Evolutionary conservation across 30 jellyfish, hydroid and myxozoan species (phyloP).

Genomic region (Phacellophora camtschatica): DNA sequence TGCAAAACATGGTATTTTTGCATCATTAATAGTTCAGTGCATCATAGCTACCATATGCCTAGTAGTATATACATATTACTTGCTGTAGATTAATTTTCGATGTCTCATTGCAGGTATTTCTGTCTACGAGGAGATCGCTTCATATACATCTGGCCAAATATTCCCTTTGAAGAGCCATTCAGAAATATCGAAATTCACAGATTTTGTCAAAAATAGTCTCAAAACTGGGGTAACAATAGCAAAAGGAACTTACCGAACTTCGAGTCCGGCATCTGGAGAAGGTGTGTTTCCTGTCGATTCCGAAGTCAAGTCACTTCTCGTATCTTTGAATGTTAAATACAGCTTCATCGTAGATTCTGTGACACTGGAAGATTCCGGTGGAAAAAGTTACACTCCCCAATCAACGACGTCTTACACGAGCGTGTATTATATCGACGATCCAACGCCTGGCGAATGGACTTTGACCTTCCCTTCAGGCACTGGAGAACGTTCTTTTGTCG

Average conservation of each 20-base stretch:
- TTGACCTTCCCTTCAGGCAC: conserved; percentile 8
- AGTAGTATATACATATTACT: too few species aligned
- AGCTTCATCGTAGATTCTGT: too few species aligned
- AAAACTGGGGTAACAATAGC: conserved; percentile 20
- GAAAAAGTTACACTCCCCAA: conserved; percentile 7
- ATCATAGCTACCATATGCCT: too few species aligned
- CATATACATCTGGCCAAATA: conserved; percentile 74
- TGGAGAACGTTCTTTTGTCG: conserved; percentile 12
- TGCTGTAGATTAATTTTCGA: background rate
- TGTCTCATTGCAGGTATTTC: conserved; percentile 22
- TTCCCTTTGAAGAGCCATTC: conserved; percentile 39
- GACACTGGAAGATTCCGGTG: conserved; percentile 16
- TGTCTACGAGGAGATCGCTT: conserved; percentile 75
- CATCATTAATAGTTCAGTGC: too few species aligned
- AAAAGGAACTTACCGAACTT: background rate
- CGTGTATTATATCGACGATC: conserved; percentile 24
- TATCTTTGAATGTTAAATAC: background rate
- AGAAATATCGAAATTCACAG: conserved; percentile 25
- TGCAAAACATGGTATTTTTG: too few species aligned
- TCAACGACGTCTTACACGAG: conserved; percentile 10
- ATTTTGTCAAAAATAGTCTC: conserved; percentile 29
- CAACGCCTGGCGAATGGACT: conserved; percentile 40
- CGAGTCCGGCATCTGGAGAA: background rate
- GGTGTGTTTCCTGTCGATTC: background rate
- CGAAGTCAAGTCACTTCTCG: background rate